These are phyloP conservation scores for Lates calcarifer DNA, from an alignment of 2,113 vertebrate genomes.

Conservation along the genomic window DNA sequence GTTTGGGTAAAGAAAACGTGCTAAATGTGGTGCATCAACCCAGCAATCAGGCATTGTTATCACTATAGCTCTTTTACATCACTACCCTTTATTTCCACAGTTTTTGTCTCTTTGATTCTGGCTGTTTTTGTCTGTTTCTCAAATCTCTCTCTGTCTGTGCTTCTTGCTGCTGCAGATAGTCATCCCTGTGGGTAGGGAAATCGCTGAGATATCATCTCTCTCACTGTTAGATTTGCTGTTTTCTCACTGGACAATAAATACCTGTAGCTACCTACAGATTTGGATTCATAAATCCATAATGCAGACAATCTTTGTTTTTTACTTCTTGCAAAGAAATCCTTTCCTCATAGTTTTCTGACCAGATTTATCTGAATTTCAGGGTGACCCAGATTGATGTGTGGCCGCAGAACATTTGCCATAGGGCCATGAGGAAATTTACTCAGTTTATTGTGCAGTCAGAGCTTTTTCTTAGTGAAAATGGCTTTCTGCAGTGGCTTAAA, in stretches of 20 bases:
- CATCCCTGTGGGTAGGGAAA: conserved; percentile 48
- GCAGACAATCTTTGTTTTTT: neutral
- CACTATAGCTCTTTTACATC: conserved; percentile 4
- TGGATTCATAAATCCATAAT: conserved; percentile 9
- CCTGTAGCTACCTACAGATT: conserved; percentile 28
- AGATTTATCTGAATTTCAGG: neutral
- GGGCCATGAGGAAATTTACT: too few relatives aligned
- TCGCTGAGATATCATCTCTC: conserved; percentile 31
- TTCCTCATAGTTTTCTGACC: neutral
- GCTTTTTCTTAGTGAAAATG: too few relatives aligned
- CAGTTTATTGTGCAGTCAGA: too few relatives aligned
- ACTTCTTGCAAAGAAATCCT: neutral
- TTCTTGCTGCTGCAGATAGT: conserved; percentile 30
- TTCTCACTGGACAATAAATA: conserved; percentile 32
- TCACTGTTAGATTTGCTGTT: conserved; percentile 41
- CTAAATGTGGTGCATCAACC: neutral
- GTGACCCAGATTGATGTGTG: too few relatives aligned
- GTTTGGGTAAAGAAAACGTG: conserved; percentile 1
- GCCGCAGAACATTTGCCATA: neutral
- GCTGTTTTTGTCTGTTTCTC: conserved; percentile 15
- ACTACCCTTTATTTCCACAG: neutral
- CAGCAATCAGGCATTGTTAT: conserved; percentile 27
- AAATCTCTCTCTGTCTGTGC: conserved; percentile 24
- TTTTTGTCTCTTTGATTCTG: neutral
- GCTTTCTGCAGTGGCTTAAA: too few relatives aligned